Percentiles rank a stretch among this genome's conserved stretches.
Conservation (phyloP, 64 coral and sea anemone species). For the Acropora tenuis region DNA sequence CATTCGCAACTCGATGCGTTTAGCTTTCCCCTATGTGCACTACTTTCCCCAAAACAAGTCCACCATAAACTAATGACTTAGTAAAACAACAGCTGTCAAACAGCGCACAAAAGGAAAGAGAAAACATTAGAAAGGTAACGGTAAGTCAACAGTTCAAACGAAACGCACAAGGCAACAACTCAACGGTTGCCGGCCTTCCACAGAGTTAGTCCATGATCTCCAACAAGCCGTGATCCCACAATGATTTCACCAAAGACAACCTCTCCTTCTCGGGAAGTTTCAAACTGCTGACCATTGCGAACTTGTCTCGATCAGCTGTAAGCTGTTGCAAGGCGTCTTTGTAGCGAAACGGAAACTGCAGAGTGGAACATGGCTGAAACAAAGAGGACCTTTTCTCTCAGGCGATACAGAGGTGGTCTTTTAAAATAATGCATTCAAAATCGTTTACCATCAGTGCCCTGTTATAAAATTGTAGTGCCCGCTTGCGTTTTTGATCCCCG, state of each 20-base stretch:
- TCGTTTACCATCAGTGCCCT: no score
- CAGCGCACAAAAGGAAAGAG: neutral
- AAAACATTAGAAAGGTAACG: neutral
- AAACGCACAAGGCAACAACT: neutral
- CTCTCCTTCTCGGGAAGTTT: constrained; percentile 13
- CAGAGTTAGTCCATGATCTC: neutral
- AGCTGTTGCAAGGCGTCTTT: constrained; percentile 62
- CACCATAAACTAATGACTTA: neutral
- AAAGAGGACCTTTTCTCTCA: neutral
- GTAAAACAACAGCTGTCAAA: neutral
- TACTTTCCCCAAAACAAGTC: neutral
- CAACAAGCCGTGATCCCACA: constrained; percentile 63
- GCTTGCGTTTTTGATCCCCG: no score
- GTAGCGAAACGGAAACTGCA: constrained; percentile 57
- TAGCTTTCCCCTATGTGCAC: no score
- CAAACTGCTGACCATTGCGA: constrained; percentile 43
- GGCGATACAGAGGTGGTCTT: no score
- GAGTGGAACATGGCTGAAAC: constrained; percentile 59
- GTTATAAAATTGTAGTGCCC: no score
- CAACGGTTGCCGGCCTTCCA: neutral
- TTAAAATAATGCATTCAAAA: no score
- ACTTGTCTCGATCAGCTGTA: constrained; percentile 41
- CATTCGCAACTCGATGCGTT: no score
- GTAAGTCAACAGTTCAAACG: neutral
- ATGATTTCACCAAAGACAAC: constrained; percentile 42